Percentiles rank a stretch among this genome's conserved stretches.
These are phyloP conservation scores for Pyrgus malvae DNA, from an alignment of 2,888 invertebrate species.

Conservation along the genomic window DNA sequence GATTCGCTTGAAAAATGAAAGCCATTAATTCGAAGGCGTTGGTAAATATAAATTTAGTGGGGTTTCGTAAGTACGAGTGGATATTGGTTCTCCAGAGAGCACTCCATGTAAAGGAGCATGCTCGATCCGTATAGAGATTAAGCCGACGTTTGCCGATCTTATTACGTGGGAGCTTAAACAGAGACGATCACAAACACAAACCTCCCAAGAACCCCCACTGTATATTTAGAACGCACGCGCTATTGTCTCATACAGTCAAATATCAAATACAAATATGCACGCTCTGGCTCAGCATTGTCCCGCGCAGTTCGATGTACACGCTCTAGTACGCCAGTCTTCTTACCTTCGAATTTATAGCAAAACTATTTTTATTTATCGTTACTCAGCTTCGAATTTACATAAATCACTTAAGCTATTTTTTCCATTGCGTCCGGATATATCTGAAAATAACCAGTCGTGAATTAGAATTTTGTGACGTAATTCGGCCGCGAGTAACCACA, in stretches of 20 bases:
- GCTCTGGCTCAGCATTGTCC: constrained; percentile 31
- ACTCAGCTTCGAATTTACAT: constrained; percentile 54
- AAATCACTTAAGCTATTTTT: constrained; percentile 70
- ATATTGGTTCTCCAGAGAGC: constrained; percentile 6
- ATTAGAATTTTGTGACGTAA: constrained; percentile 56
- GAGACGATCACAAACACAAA: not conserved
- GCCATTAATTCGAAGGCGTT: too few species aligned
- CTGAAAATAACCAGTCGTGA: constrained; percentile 63
- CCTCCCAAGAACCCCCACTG: not conserved
- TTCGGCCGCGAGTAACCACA: constrained; percentile 33
- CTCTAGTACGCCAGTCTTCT: constrained; percentile 26
- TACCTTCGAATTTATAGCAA: constrained; percentile 61
- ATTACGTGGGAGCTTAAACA: not conserved
- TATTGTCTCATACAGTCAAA: constrained; percentile 34
- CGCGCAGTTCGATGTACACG: constrained; percentile 29
- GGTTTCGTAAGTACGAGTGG: too few species aligned
- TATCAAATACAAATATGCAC: constrained; percentile 44
- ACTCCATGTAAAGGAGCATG: not conserved
- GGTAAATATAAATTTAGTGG: too few species aligned
- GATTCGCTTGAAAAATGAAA: too few species aligned
- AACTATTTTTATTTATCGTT: constrained; percentile 64
- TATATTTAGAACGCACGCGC: not conserved
- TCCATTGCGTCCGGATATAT: constrained; percentile 56
- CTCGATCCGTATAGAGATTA: not conserved
- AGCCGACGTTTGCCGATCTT: not conserved